Evolutionary conservation across 2,113 vertebrate genomes (phyloP), one percentile per base, ranked within the genome.

Genomic region (Scomber japonicus): DNA sequence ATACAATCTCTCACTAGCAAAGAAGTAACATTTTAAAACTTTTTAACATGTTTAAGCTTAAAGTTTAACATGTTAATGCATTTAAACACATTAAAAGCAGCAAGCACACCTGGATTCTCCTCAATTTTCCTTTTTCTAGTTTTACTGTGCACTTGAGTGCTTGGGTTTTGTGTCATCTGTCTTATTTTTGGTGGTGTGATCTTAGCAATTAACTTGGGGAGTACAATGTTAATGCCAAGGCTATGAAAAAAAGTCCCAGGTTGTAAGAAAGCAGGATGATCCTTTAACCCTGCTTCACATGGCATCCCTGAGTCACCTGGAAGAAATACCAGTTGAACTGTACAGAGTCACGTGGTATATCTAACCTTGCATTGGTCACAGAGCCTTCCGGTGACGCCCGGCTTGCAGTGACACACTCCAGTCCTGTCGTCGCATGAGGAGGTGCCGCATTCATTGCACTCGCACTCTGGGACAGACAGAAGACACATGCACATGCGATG

Each of bases 311-410:
- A 62, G 8, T 31, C 19, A 31, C 16, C 16, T 19, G 62, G 40
- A 55, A 5, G 63, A 66, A 66, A 24, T 27, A 24, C 6, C 8
- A n/a, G 60, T 5, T 24, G 24, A 6, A 27, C 13, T 55, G 24
- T 2, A 44, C 2, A n/a, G 16, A 64, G 57, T 54, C 45, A 17
- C 5, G 6, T 12, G 24, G 9, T 17, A 12, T 17, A 4, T 51
- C 91, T 94, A 79, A 96, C 96, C 94, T 96, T 93, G 88, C 96
- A 96, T 46, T 85, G 93, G 88, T 96, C 95, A 75, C 96, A 96
- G 19, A 91, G 86, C 11, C 31, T 83, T n/a, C 96, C 96, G 1
- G 92, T 94, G 61, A 96, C 94, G 1, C 96, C 96, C 0, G 94
- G 95, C 80, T 94, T 96, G 82, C 96, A 96, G 87, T 95, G 95